Conservation (phyloP, 1,140 invertebrate species). For the Solen grandis region DNA sequence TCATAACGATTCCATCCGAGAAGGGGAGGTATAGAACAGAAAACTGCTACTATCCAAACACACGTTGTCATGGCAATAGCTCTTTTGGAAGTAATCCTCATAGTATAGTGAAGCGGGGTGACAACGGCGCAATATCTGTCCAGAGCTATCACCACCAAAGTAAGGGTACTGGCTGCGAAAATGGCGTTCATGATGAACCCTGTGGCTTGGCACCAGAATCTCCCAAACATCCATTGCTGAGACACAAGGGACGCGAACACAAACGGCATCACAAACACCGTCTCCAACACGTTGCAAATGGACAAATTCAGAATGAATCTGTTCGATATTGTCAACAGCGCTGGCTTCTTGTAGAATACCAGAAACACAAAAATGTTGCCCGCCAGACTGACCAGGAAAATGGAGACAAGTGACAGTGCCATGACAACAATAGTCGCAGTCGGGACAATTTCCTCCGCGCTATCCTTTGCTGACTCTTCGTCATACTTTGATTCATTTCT, state of each 20-base stretch:
- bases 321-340: conserved; percentile 85
- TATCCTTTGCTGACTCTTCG: no score
- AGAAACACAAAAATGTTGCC: conserved; percentile 84
- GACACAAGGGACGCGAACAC: conserved; percentile 80
- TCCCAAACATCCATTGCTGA: conserved; percentile 76
- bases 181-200: conserved; percentile 83
- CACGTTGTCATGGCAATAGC: conserved; percentile 86
- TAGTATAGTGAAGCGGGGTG: conserved; percentile 79
- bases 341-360: conserved; percentile 83
- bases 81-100: conserved; percentile 88
- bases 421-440: conserved; percentile 27
- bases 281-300: conserved; percentile 85
- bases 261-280: conserved; percentile 84
- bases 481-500: no score
- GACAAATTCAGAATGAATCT: conserved; percentile 88
- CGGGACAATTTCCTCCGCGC: not conserved
- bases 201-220: conserved; percentile 81
- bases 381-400: conserved; percentile 79
- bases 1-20: conserved; percentile 76
- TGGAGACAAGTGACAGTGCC: conserved; percentile 60
- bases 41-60: conserved; percentile 83
- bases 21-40: conserved; percentile 72
- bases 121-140: conserved; percentile 91
- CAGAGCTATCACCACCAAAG: conserved; percentile 90
- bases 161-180: conserved; percentile 85